Evolutionary conservation across 2,797 vertebrate species (phyloP).

Genomic region (Neosilurus mollespiculum): DNA sequence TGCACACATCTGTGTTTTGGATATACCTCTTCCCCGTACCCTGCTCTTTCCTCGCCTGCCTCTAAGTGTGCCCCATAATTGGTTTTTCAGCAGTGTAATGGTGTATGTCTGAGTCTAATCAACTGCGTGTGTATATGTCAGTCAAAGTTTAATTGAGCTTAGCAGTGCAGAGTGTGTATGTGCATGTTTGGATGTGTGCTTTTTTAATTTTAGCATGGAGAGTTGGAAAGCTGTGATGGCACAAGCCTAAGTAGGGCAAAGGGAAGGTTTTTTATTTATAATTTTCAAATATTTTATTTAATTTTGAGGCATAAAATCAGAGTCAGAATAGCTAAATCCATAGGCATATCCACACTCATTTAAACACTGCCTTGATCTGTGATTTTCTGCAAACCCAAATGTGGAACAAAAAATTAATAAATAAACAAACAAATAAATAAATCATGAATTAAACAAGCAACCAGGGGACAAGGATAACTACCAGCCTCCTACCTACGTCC

Average conservation of each 20-base stretch:
- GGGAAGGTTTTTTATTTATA: not conserved
- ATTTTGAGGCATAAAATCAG: not conserved
- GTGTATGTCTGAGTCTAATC: constrained; percentile 62
- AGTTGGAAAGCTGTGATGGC: not conserved
- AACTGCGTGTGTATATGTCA: constrained; percentile 58
- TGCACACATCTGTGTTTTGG: constrained; percentile 25
- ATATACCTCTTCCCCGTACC: not conserved
- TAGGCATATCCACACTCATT: not conserved
- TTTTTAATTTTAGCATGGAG: constrained; percentile 52
- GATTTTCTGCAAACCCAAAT: constrained; percentile 9
- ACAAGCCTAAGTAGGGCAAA: not conserved
- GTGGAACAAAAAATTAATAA: not conserved
- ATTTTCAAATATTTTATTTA: not conserved
- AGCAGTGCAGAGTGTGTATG: constrained; percentile 33
- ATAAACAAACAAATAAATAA: too few relatives aligned
- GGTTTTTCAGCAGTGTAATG: constrained; percentile 65
- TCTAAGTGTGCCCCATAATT: constrained; percentile 66
- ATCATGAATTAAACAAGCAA: not conserved
- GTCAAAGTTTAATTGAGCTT: constrained; percentile 54
- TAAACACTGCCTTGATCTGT: not conserved
- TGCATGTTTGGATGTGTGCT: constrained; percentile 29
- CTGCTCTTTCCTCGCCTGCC: constrained; percentile 63
- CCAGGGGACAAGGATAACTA: not conserved
- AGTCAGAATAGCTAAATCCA: not conserved
- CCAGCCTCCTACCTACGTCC: not conserved